Base-by-base conservation (phyloP, 2,113 vertebrate genomes). In the Castor canadensis region DNA sequence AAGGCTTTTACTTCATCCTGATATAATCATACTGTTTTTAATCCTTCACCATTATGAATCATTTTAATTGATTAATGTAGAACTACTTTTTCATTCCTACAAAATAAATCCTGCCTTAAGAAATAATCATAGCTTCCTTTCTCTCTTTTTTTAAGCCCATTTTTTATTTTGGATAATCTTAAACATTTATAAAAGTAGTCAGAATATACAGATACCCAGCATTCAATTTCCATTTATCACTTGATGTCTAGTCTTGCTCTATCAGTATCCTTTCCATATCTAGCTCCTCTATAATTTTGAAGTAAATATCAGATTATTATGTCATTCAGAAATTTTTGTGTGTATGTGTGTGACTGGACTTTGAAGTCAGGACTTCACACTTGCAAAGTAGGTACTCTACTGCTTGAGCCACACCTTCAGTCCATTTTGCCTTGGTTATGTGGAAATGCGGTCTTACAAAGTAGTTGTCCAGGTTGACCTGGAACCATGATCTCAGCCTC, bases 21-120 rank as follows among this genome's bases (percentile, higher is more conserved):
- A 91, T 64, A 81, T 75, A 60, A 71, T 90, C 86, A 64, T 94
- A 56, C 80, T 95, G 28, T 76, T 95, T 95, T 95, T 88, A 83
- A 83, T 92, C 76, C 52, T 87, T 87, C 83, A 69, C 20, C 54
- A 67, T 77, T 20, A 58, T 58, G 56, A 58, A 20, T 58, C 22
- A 58, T 58, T 76, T 40, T 88, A 92, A 95, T 75, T 83, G 28
- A 88, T 83, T 71, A 95, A 95, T 81, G 81, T 32, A 79, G 38
- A 91, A 86, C 54, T 91, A 17, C 72, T 56, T 28, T 92, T 95
- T 88, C 30, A 89, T 84, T 89, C 9, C 66, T 93, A 60, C 24
- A 89, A 80, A 87, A 40, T 83, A 71, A 88, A 72, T 77, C 24
- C 67, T 71, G 13, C 43, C 32, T 93, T 79, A 58, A 91, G 24